Base-by-base conservation (phyloP, 1,140 invertebrate genomes). In the Mercenaria mercenaria region DNA sequence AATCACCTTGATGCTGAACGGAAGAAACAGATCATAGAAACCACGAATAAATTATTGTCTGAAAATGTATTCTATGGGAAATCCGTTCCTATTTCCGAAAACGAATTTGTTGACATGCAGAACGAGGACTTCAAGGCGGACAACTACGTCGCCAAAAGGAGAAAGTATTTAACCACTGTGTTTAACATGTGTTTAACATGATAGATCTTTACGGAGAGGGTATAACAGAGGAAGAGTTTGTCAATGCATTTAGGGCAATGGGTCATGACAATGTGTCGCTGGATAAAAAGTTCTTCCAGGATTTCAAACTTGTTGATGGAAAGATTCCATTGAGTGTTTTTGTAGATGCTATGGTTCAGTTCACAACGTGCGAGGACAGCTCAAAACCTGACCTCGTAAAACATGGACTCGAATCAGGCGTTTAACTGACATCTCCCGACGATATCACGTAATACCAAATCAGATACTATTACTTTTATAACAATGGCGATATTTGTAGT, bases 41-140 rank as follows among this genome's bases (percentile, higher is more conserved):
- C 11, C 10, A 3, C n/a, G 1, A 37, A 67, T n/a, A 29, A 67
- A n/a, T 67, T 67, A 32, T 4, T 29, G 20, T 15, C 26, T 18
- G 61, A 67, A 32, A 67, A 32, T 32, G n/a, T 67, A n/a, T 67
- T 67, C n/a, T 37, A 67, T 67, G 61, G 61, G 13, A 67, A 67
- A 67, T 6, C 11, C 4, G 61, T n/a, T 32, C 61, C 61, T 67
- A 67, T 67, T 29, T 8, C 61, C 4, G 61, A 67, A 32, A 1
- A 67, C 26, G 61, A 67, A 4, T 67, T 67, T 18, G n/a, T 67
- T 37, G 61, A 67, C 1, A 37, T 37, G 61, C 61, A 67, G 8
- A 67, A 67, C 29, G 61, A 67, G 6, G 26, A 29, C 29, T 67
- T 67, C 61, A 67, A 67, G 32, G 61, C 61, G 2, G 61, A 37